Evolutionary conservation across 1,140 invertebrate species (phyloP).

Genomic region (Colletes latitarsis): DNA sequence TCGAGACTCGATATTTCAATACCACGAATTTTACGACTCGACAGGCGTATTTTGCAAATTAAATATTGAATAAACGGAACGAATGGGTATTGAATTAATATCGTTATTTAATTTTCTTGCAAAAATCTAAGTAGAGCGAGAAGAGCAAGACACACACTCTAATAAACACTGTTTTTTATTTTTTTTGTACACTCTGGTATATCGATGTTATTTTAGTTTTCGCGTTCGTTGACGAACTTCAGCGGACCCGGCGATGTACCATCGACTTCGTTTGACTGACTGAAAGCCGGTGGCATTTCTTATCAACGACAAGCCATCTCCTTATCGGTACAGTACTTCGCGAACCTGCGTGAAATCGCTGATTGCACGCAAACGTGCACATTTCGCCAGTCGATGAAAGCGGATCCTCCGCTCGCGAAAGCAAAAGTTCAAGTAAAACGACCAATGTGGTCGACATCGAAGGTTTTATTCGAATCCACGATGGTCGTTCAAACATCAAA

Average conservation of each 20-base stretch:
- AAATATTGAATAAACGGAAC: no score
- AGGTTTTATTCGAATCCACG: background rate
- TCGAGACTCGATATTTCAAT: no score
- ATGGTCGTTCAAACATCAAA: background rate
- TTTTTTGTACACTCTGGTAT: background rate
- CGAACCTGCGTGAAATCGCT: constrained; percentile 53
- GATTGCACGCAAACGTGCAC: constrained; percentile 38
- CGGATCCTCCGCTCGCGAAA: background rate
- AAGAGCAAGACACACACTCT: no score
- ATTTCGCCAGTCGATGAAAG: background rate
- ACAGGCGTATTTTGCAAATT: no score
- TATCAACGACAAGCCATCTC: constrained; percentile 60
- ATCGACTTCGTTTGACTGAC: constrained; percentile 43
- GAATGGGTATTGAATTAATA: no score
- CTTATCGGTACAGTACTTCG: constrained; percentile 62
- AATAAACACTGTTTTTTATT: background rate
- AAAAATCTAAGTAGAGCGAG: no score
- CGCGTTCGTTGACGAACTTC: background rate
- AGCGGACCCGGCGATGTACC: background rate
- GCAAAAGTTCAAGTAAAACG: background rate
- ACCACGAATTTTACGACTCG: no score
- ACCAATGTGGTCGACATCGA: background rate
- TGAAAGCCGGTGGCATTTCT: constrained; percentile 47
- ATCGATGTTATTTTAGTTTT: background rate
- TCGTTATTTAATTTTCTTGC: no score